phyloP scores from a whole-genome alignment of 2,888 invertebrate species.

The Acronicta alni region DNA sequence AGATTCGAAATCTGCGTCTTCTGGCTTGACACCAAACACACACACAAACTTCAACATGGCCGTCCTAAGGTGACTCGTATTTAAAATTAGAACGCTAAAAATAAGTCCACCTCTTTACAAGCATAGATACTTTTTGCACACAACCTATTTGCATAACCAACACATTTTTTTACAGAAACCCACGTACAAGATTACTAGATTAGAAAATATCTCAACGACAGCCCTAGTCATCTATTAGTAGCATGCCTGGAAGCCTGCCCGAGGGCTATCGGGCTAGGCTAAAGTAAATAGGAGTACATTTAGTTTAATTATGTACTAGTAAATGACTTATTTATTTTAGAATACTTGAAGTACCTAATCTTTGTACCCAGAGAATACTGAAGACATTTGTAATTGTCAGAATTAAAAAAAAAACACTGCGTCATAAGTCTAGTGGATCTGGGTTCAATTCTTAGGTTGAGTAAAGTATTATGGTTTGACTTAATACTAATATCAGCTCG shows the following conservation, averaged over 20 bases:
- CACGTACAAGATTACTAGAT: conserved; percentile 24
- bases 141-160: conserved; percentile 2
- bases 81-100: not conserved
- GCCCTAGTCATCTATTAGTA: conserved; percentile 28
- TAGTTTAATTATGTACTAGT: conserved; percentile 45
- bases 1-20: too few relatives aligned
- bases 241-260: conserved; percentile 11
- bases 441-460: too few relatives aligned
- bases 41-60: too few relatives aligned
- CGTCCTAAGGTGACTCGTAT: too few relatives aligned
- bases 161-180: conserved; percentile 30
- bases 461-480: too few relatives aligned
- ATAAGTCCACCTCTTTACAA: not conserved
- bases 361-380: conserved; percentile 34
- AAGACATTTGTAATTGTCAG: conserved; percentile 35
- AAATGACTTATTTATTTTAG: conserved; percentile 50
- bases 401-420: not conserved
- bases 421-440: too few relatives aligned
- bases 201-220: conserved; percentile 46
- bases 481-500: too few relatives aligned
- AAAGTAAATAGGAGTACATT: conserved; percentile 44
- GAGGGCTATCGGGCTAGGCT: conserved; percentile 11
- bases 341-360: conserved; percentile 32
- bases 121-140: not conserved
- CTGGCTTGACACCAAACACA: too few relatives aligned